A percentile compares a stretch with the other conserved stretches of the same genome.
Conservation (phyloP, 2,113 vertebrate genomes). For the Chloebia gouldiae region DNA sequence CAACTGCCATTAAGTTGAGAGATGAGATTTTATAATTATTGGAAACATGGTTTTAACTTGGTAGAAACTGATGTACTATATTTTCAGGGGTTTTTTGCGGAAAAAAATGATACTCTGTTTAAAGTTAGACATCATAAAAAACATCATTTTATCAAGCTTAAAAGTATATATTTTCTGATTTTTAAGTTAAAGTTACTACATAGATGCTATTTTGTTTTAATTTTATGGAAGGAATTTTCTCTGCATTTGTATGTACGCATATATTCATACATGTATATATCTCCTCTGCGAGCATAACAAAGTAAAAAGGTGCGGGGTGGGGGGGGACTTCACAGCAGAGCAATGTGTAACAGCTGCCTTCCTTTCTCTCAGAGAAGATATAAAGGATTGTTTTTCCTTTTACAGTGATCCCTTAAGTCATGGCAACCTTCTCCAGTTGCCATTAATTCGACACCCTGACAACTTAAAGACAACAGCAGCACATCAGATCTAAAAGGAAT, state of each 20-base stretch:
- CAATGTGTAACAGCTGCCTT: slow-evolving; percentile 69
- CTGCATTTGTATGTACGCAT: accelerated
- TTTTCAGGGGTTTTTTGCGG: neutral
- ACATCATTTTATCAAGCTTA: neutral
- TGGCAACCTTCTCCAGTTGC: slow-evolving; percentile 70
- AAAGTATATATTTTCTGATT: neutral
- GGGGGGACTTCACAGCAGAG: neutral
- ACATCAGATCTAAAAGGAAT: slow-evolving; percentile 71
- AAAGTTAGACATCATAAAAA: neutral
- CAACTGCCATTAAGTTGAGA: neutral
- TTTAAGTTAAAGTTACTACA: neutral
- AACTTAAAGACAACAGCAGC: slow-evolving; percentile 77
- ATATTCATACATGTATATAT: neutral
- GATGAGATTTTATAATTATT: neutral
- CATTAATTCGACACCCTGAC: slow-evolving; percentile 68
- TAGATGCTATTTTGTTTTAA: neutral
- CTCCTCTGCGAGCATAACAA: neutral
- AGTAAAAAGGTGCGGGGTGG: neutral
- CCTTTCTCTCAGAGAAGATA: slow-evolving; percentile 13
- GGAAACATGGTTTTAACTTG: neutral
- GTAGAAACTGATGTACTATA: neutral
- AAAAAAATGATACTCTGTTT: accelerated
- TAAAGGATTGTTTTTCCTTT: slow-evolving; percentile 58
- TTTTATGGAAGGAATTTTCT: neutral
- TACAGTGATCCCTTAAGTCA: slow-evolving; percentile 68